Conservation (phyloP, 2,113 vertebrate species). For the Chloropsis cyanopogon region DNA sequence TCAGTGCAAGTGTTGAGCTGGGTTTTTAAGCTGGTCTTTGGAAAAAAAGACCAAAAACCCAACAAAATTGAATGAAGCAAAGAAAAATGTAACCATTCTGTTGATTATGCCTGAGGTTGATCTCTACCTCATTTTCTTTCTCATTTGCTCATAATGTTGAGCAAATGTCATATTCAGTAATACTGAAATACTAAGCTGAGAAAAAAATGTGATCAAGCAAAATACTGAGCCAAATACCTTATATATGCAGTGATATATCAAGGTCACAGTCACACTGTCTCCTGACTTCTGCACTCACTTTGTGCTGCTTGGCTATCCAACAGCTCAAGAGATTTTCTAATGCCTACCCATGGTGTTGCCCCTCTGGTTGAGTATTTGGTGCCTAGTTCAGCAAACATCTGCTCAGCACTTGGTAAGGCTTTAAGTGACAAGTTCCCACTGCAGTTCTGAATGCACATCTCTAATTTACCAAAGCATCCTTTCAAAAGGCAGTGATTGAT, state of each 20-base stretch:
- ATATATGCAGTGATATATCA: not conserved
- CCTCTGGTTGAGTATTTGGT: not conserved
- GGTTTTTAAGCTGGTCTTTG: not conserved
- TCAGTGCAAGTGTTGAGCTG: not conserved
- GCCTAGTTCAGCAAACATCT: not conserved
- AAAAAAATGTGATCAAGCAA: not conserved
- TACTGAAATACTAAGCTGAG: not conserved
- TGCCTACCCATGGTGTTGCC: not conserved
- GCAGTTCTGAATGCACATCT: not conserved
- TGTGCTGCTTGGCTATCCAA: not conserved
- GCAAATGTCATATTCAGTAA: not conserved
- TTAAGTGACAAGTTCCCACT: not conserved
- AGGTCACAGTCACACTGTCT: not conserved
- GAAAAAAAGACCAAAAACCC: not conserved
- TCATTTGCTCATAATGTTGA: not conserved
- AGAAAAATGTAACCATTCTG: not conserved
- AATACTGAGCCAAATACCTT: not conserved
- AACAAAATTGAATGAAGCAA: not conserved
- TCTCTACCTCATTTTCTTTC: not conserved
- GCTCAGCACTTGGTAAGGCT: not conserved
- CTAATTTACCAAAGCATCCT: not conserved
- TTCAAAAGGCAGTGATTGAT: not conserved
- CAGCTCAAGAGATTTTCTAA: not conserved
- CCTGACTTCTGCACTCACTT: not conserved
- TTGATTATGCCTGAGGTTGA: not conserved